Evolutionary conservation across 1,140 invertebrate genomes (phyloP).

Genomic region (Bicyclus anynana): DNA sequence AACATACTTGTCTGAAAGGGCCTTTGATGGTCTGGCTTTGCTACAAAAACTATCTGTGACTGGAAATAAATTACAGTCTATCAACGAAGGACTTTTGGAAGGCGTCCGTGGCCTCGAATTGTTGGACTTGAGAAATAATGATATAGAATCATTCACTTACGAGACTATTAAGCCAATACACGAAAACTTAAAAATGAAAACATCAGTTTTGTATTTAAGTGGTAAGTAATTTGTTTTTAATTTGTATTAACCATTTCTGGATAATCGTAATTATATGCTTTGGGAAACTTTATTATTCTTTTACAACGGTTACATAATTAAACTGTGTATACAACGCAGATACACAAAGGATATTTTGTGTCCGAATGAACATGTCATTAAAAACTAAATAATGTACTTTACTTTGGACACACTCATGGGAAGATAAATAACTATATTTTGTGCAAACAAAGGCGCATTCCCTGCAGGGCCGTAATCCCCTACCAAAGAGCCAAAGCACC

Average conservation of each 20-base stretch:
- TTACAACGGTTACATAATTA: no score
- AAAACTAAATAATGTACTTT: constrained; percentile 39
- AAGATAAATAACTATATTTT: constrained; percentile 67
- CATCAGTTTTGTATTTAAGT: constrained; percentile 83
- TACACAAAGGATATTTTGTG: not conserved
- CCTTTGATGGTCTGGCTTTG: constrained; percentile 83
- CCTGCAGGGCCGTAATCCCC: constrained; percentile 50
- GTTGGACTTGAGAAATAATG: constrained; percentile 86
- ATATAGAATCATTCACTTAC: constrained; percentile 83
- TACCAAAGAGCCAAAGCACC: constrained; percentile 43
- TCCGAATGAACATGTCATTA: constrained; percentile 35
- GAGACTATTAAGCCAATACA: constrained; percentile 86
- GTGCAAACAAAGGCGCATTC: constrained; percentile 52
- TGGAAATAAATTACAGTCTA: constrained; percentile 83
- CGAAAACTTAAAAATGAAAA: constrained; percentile 83
- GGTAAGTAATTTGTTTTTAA: constrained; percentile 79
- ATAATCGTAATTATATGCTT: no score
- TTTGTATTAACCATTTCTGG: not conserved
- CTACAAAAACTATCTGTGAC: constrained; percentile 83
- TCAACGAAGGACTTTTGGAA: constrained; percentile 83
- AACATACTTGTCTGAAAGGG: constrained; percentile 82
- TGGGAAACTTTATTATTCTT: no score
- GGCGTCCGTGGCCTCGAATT: constrained; percentile 81
- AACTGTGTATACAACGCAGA: no score
- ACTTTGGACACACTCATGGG: constrained; percentile 36